phyloP scores from a whole-genome alignment of 2,888 invertebrate species.

The Caenorhabditis afra region DNA sequence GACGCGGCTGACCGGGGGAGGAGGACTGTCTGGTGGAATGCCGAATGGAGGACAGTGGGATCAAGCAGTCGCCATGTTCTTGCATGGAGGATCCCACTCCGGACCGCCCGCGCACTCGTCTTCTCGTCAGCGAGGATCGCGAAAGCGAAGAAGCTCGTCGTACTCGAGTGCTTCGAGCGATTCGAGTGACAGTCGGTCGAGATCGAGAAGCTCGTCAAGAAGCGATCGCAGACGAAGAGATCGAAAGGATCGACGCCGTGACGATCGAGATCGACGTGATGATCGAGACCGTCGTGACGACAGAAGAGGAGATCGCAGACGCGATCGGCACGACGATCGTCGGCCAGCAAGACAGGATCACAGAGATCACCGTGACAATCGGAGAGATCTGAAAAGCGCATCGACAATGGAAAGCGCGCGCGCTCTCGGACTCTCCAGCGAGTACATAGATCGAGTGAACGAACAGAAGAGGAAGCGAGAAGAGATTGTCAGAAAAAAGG shows the following conservation, averaged over 20 bases:
- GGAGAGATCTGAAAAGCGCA: not conserved
- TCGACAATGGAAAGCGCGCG: constrained; percentile 72
- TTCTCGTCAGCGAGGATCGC: not conserved
- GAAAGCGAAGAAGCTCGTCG: constrained; percentile 57
- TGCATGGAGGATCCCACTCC: constrained; percentile 15
- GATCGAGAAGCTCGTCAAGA: constrained; percentile 56
- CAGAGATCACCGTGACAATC: not conserved
- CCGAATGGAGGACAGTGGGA: constrained; percentile 52
- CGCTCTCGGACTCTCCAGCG: constrained; percentile 76
- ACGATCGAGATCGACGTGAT: constrained; percentile 19
- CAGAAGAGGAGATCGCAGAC: constrained; percentile 28
- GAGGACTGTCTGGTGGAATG: constrained; percentile 14
- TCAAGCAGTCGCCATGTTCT: constrained; percentile 58
- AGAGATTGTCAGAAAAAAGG: constrained; percentile 71
- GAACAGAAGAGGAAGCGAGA: constrained; percentile 77
- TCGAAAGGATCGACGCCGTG: constrained; percentile 12
- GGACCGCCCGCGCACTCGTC: not conserved
- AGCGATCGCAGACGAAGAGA: constrained; percentile 48
- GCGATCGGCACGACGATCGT: constrained; percentile 22
- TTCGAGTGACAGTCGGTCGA: constrained; percentile 37
- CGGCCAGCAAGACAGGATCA: not conserved
- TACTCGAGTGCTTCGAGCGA: constrained; percentile 56
- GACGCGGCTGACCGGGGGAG: constrained; percentile 33
- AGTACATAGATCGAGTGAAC: constrained; percentile 76
- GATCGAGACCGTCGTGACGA: constrained; percentile 29